A percentile compares a stretch with the other conserved stretches of the same genome.
Evolutionary conservation across 2,797 vertebrate genomes (phyloP).

Genomic region (Phylloscopus collybita): DNA sequence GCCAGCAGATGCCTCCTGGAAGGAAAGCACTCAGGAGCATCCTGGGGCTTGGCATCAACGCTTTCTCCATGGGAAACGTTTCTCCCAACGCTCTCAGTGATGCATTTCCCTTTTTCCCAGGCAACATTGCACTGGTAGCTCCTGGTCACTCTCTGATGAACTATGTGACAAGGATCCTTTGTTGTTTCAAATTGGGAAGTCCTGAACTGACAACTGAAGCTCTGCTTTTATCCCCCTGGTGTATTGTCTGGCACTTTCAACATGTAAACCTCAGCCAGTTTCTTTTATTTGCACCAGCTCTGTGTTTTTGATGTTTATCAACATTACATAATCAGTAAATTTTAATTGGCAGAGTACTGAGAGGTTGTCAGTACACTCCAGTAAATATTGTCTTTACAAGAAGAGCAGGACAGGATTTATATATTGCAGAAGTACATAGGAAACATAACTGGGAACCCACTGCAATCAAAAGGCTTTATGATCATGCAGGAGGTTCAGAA

Average conservation of each 20-base stretch:
- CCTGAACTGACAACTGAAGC: not conserved
- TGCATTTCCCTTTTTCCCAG: not conserved
- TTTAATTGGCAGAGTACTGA: not conserved
- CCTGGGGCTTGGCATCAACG: not conserved
- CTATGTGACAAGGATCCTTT: not conserved
- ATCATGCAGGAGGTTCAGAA: not conserved
- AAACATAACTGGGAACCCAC: not conserved
- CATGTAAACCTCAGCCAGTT: not conserved
- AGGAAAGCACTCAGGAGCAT: not conserved
- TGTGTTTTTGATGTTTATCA: not conserved
- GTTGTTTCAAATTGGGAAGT: not conserved
- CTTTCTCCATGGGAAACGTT: not conserved
- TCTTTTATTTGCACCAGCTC: not conserved
- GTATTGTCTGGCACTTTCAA: not conserved
- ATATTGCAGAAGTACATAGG: not conserved
- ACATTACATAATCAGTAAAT: not conserved
- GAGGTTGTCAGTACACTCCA: not conserved
- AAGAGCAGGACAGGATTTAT: not conserved
- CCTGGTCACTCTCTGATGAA: not conserved
- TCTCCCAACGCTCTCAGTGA: not conserved
- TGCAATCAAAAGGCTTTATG: not conserved
- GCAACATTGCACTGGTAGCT: not conserved
- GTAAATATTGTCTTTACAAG: not conserved
- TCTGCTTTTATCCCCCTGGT: not conserved
- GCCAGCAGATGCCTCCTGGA: not conserved